A percentile compares a stretch with the other conserved stretches of the same genome.
Conservation (phyloP, 2,797 vertebrate species). For the Coregonus sp. region DNA sequence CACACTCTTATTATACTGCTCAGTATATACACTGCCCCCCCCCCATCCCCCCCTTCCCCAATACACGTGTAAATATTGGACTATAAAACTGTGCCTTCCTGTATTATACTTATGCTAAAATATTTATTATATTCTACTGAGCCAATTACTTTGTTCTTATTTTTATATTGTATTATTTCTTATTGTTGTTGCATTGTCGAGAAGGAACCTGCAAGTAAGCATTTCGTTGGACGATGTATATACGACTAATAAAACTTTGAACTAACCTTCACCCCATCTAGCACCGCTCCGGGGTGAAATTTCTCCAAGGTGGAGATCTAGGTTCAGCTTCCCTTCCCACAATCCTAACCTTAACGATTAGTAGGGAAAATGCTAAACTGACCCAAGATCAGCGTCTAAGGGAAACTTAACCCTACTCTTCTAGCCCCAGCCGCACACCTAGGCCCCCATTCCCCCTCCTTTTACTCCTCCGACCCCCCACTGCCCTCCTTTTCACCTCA, state of each 20-base stretch:
- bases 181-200: no score
- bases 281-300: not conserved
- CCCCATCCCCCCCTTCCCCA: not conserved
- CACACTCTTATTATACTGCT: no score
- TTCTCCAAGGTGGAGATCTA: not conserved
- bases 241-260: not conserved
- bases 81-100: conserved; percentile 18
- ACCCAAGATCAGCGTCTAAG: not conserved
- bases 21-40: no score
- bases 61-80: not conserved
- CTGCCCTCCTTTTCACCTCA: conserved; percentile 60
- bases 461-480: conserved; percentile 51
- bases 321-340: not conserved
- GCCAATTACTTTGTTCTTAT: no score
- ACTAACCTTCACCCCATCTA: conserved; percentile 21
- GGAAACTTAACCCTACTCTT: not conserved
- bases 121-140: no score
- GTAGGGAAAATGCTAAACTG: not conserved
- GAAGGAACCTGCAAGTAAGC: no score
- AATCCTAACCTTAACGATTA: not conserved
- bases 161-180: no score
- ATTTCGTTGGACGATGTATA: no score
- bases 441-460: conserved; percentile 8
- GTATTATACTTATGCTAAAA: no score
- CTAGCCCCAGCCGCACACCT: not conserved